Base-by-base conservation (phyloP, 1,140 invertebrate genomes). In the Macrosteles quadrilineatus region DNA sequence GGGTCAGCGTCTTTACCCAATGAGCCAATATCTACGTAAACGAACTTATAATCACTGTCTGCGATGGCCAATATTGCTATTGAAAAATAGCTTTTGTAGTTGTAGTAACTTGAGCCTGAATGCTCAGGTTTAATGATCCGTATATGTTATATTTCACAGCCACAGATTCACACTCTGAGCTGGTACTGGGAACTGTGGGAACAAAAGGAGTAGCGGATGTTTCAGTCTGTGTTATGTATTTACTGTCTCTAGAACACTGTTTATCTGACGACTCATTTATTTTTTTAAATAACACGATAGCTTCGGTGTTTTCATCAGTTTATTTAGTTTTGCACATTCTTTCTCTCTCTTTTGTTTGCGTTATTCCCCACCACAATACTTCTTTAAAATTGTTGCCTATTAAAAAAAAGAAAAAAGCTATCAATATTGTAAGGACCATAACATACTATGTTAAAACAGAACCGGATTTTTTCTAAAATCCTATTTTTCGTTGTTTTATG, bases 1-100 rank as follows among this genome's bases (percentile, higher is more conserved):
- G 68, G 75, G 25, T 75, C 75, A 71, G 80, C 77, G 57, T 43
- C 72, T 73, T 55, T 77, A 9, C 77, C 77, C 73, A 77, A 71
- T 55, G 67, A 71, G 1, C 80, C 79, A 55, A 81, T 70, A 74
- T 83, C 76, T 29, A 78, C 66, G 50, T 69, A 77, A 19, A 77
- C 70, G 67, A 82, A 82, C 30, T 75, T 73, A 63, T 82, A 83
- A 67, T 80, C 70, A 17, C 76, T 74, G 73, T 83, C 79, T 36
- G 75, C 78, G 64, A 74, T 36, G 68, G 72, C 71, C 71, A 74
- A 29, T 71, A 83, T 66, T 72, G 55, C 65, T n/a, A n/a, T n/a
- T n/a, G n/a, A n/a, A n/a, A n/a, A n/a, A n/a, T n/a, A n/a, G n/a
- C n/a, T n/a, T n/a, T 82, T 82, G 67, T 82, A 80, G 64, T 82